Evolutionary conservation across 2,888 invertebrate genomes (phyloP).

Genomic region (Cryptocephalus primarius): DNA sequence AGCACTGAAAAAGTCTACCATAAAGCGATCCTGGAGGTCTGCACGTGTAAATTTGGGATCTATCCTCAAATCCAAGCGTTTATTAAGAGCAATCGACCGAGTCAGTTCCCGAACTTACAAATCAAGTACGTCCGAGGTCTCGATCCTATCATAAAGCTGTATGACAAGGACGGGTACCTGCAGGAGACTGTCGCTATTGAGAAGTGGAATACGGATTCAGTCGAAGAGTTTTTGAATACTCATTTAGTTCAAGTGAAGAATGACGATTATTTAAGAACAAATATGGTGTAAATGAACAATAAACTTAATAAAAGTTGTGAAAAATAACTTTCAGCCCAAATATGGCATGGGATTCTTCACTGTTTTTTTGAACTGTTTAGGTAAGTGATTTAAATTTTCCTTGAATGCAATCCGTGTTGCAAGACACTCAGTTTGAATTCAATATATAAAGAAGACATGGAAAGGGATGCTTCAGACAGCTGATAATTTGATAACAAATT

Average conservation of each 20-base stretch:
- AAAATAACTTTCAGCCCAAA: too few species aligned
- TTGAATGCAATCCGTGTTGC: too few species aligned
- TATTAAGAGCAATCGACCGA: conserved; percentile 83
- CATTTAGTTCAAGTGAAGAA: conserved; percentile 57
- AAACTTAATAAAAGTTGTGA: too few species aligned
- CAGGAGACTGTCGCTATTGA: conserved; percentile 89
- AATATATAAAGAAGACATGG: too few species aligned
- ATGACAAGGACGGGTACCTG: conserved; percentile 73
- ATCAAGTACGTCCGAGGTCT: conserved; percentile 89
- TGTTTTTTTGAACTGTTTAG: too few species aligned
- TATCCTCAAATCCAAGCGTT: conserved; percentile 99
- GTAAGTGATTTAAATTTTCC: too few species aligned
- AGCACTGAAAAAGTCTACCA: conserved; percentile 67
- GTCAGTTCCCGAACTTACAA: conserved; percentile 81
- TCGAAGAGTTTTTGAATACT: conserved; percentile 90
- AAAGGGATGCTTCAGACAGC: too few species aligned
- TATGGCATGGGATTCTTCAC: too few species aligned
- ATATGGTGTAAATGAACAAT: conserved; percentile 40
- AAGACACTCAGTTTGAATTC: too few species aligned
- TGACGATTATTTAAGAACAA: conserved; percentile 50
- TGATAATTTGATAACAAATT: too few species aligned
- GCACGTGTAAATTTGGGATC: conserved; percentile 95
- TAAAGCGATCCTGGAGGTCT: conserved; percentile 87
- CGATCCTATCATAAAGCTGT: conserved; percentile 86
- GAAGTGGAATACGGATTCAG: conserved; percentile 97